These are phyloP conservation scores for Sphaerophoria taeniata DNA, from an alignment of 2,888 invertebrate species.

Conservation along the genomic window DNA sequence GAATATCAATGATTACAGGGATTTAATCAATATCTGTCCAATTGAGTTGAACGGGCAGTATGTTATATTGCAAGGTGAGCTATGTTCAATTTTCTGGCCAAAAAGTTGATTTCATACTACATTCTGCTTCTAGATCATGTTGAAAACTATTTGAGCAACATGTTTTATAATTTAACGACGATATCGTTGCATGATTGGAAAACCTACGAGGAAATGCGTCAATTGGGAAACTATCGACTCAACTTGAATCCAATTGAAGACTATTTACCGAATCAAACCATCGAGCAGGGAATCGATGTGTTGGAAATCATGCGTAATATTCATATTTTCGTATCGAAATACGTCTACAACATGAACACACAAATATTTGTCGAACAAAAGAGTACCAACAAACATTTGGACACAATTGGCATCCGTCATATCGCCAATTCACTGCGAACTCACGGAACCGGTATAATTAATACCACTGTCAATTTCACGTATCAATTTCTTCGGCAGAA, in stretches of 20 bases:
- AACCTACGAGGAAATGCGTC: conserved; percentile 98
- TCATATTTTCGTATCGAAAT: conserved; percentile 95
- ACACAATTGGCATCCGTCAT: conserved; percentile 97
- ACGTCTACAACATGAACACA: conserved; percentile 97
- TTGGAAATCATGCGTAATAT: conserved; percentile 98
- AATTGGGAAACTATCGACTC: conserved; percentile 93
- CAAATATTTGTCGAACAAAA: conserved; percentile 97
- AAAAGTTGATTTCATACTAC: not conserved
- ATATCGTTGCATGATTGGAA: conserved; percentile 99
- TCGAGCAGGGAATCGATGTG: conserved; percentile 98
- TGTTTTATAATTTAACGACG: conserved; percentile 98
- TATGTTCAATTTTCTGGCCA: not conserved
- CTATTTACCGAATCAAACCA: conserved; percentile 96
- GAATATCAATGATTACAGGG: conserved; percentile 85
- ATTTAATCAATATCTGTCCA: conserved; percentile 85
- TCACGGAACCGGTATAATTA: conserved; percentile 98
- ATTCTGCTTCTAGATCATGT: conserved; percentile 83
- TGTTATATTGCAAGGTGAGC: conserved; percentile 86
- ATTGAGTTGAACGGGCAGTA: conserved; percentile 85
- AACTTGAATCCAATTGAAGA: conserved; percentile 93
- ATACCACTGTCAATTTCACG: conserved; percentile 95
- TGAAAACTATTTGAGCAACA: conserved; percentile 95
- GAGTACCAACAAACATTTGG: conserved; percentile 96
- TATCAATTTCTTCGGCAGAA: conserved; percentile 97
- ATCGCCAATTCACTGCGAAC: conserved; percentile 98